Evolutionary conservation across 2,888 invertebrate species (phyloP).

Genomic region (Athripsodes cinereus): DNA sequence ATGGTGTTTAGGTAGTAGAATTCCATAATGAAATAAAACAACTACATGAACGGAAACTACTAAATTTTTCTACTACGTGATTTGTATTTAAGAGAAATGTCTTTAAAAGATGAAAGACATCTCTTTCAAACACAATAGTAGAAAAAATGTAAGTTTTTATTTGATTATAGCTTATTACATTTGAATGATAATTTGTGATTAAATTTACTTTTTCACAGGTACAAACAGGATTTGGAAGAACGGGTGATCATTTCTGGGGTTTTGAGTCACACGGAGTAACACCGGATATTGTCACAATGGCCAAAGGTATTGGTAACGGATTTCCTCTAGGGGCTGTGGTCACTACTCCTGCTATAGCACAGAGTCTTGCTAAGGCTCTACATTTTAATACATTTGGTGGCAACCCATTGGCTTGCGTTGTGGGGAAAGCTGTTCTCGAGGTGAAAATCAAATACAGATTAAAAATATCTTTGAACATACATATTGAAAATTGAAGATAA

Average conservation of each 20-base stretch:
- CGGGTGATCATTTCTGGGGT: slow-evolving; percentile 95
- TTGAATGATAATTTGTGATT: background rate
- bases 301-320: slow-evolving; percentile 93
- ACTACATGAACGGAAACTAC: too few relatives aligned
- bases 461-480: too few relatives aligned
- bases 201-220: slow-evolving; percentile 48
- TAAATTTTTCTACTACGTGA: slow-evolving; percentile 15
- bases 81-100: background rate
- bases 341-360: slow-evolving; percentile 83
- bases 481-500: too few relatives aligned
- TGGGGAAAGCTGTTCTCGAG: slow-evolving; percentile 87
- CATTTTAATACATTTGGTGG: slow-evolving; percentile 98
- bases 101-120: too few relatives aligned
- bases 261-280: slow-evolving; percentile 79
- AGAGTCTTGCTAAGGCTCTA: slow-evolving; percentile 63
- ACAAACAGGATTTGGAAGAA: slow-evolving; percentile 94
- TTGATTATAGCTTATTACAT: too few relatives aligned
- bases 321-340: slow-evolving; percentile 94
- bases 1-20: too few relatives aligned
- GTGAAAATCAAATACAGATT: too few relatives aligned
- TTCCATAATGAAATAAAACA: too few relatives aligned
- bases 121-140: too few relatives aligned
- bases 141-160: too few relatives aligned
- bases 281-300: slow-evolving; percentile 95
- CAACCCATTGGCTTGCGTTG: slow-evolving; percentile 83